Percentiles rank a stretch among this genome's conserved stretches.
These are phyloP conservation scores for Spea hammondii DNA, from an alignment of 2,797 vertebrate species.

Conservation along the genomic window DNA sequence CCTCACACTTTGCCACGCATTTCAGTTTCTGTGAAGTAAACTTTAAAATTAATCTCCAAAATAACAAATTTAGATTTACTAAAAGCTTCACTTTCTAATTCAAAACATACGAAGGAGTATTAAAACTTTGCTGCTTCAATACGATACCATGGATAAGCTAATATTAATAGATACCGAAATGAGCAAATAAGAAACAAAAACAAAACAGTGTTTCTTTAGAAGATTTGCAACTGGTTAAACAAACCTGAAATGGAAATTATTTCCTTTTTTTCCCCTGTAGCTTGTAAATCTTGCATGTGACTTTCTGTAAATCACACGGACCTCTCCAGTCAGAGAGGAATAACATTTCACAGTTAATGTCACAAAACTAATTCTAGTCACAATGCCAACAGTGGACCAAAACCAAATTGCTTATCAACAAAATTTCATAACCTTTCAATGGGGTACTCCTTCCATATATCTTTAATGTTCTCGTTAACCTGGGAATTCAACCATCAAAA, in stretches of 20 bases:
- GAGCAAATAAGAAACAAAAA: no score
- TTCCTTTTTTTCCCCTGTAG: neutral
- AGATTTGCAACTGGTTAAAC: no score
- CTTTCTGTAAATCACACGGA: neutral
- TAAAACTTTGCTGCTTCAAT: no score
- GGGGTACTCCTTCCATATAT: constrained; percentile 7
- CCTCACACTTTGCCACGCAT: no score
- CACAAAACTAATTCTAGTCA: constrained; percentile 4
- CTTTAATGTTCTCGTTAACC: constrained; percentile 42
- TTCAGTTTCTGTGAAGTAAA: no score
- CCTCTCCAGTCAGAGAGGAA: neutral
- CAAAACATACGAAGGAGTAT: no score
- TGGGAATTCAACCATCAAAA: constrained; percentile 33
- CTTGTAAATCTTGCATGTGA: neutral
- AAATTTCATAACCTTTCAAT: constrained; percentile 22
- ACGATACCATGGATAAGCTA: no score
- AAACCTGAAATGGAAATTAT: neutral
- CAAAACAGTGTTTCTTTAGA: no score
- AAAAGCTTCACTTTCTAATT: no score
- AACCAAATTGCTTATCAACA: constrained; percentile 28
- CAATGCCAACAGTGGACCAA: neutral
- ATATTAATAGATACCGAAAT: no score
- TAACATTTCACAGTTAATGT: constrained; percentile 10
- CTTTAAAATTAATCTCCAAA: no score
- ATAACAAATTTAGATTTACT: no score